Percentiles rank a stretch among this genome's conserved stretches.
phyloP scores from a whole-genome alignment of 2,888 invertebrate genomes.

The Cyrtodaria siliqua region DNA sequence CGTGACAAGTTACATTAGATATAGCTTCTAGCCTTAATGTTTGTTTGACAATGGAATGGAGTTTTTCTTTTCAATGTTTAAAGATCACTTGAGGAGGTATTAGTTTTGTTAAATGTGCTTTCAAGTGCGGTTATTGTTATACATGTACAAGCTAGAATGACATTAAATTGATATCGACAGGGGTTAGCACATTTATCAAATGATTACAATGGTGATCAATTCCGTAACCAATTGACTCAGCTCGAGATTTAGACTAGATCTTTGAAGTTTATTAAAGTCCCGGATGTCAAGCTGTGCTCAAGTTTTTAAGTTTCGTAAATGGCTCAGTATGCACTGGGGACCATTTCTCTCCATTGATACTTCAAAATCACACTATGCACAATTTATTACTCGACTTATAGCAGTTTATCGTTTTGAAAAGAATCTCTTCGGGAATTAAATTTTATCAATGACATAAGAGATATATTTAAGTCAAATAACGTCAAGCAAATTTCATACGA shows the following conservation, averaged over 20 bases:
- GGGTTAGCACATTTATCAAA: constrained; percentile 18
- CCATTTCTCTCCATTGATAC: no score
- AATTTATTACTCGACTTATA: neutral
- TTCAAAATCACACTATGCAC: no score
- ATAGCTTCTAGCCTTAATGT: no score
- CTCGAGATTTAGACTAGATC: constrained; percentile 11
- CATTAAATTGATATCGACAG: constrained; percentile 26
- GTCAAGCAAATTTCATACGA: no score
- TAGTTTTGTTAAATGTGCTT: constrained; percentile 22
- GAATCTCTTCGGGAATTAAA: constrained; percentile 8
- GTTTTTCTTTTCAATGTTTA: neutral
- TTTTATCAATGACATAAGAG: constrained; percentile 36
- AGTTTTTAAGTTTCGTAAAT: constrained; percentile 2
- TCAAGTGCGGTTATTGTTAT: constrained; percentile 11
- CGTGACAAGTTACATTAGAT: no score
- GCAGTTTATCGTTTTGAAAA: constrained; percentile 20
- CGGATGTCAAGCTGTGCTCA: constrained; percentile 28
- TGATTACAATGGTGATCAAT: constrained; percentile 13
- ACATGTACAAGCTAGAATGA: neutral
- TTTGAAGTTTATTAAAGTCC: constrained; percentile 34
- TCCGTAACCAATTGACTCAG: constrained; percentile 34
- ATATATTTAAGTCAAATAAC: neutral
- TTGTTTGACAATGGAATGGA: neutral
- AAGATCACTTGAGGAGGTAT: constrained; percentile 1
- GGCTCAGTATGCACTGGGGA: no score